Percentiles rank a stretch among this genome's conserved stretches.
Evolutionary conservation across 2,888 invertebrate genomes (phyloP).

Genomic region (Timema podura): DNA sequence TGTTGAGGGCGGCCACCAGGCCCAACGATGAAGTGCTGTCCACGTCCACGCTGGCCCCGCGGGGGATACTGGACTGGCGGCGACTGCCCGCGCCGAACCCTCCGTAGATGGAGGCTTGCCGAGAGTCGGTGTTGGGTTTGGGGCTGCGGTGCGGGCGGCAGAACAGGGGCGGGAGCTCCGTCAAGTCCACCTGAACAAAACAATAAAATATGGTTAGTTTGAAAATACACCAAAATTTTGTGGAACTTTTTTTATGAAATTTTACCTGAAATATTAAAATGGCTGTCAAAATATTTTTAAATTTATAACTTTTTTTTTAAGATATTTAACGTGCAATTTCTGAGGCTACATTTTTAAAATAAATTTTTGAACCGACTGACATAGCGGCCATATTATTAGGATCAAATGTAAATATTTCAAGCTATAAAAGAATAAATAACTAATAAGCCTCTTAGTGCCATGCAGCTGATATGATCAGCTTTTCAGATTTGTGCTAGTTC

Average conservation of each 20-base stretch:
- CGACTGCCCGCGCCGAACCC: constrained; percentile 56
- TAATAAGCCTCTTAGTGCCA: too few species aligned
- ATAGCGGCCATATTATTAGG: too few species aligned
- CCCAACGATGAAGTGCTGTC: constrained; percentile 55
- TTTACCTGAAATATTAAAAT: neutral
- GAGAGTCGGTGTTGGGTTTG: constrained; percentile 68
- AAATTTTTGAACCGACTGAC: too few species aligned
- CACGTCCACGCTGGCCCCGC: constrained; percentile 49
- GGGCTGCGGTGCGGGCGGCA: constrained; percentile 78
- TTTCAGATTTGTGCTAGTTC: too few species aligned
- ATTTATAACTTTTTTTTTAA: too few species aligned
- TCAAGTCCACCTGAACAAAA: constrained; percentile 51
- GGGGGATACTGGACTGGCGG: constrained; percentile 62
- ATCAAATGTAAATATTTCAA: too few species aligned
- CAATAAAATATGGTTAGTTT: neutral
- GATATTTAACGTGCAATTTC: too few species aligned
- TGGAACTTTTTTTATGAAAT: neutral
- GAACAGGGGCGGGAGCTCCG: constrained; percentile 73
- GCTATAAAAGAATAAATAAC: too few species aligned
- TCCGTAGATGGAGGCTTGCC: constrained; percentile 71
- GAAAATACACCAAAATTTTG: too few species aligned
- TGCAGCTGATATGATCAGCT: too few species aligned
- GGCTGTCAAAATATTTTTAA: too few species aligned
- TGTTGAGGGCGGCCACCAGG: constrained; percentile 19
- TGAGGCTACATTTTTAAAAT: too few species aligned